These are phyloP conservation scores for Drosophila melanogaster DNA, from an alignment of 1,140 invertebrate genomes.

Conservation along the genomic window DNA sequence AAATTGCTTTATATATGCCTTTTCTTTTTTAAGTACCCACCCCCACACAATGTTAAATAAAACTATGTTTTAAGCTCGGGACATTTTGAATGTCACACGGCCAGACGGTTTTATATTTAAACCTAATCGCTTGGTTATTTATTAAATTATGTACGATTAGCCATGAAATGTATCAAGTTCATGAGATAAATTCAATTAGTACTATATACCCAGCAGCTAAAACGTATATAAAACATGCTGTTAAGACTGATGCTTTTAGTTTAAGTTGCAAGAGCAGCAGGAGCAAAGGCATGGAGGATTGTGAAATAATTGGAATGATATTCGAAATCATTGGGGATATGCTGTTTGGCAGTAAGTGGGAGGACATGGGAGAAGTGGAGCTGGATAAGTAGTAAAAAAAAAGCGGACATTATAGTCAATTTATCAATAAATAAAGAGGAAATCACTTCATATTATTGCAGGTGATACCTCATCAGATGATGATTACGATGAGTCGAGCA, in stretches of 20 bases:
- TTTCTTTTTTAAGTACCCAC: constrained; percentile 28
- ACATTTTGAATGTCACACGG: constrained; percentile 13
- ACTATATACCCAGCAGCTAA: not conserved
- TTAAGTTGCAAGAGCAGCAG: constrained; percentile 4
- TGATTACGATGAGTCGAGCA: constrained; percentile 30
- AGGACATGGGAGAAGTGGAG: constrained; percentile 48
- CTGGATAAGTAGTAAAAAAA: constrained; percentile 38
- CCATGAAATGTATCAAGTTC: constrained; percentile 51
- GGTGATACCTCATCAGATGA: constrained; percentile 36
- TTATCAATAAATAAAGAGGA: not conserved
- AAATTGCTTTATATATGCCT: constrained; percentile 19
- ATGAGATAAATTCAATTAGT: constrained; percentile 3
- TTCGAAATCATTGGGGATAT: constrained; percentile 59
- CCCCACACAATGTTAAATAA: constrained; percentile 27
- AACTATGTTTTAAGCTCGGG: constrained; percentile 40
- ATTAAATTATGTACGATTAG: constrained; percentile 57
- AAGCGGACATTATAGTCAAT: not conserved
- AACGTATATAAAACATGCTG: constrained; percentile 36
- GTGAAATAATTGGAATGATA: constrained; percentile 66
- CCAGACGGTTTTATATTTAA: constrained; percentile 12
- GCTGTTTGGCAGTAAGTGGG: constrained; percentile 67
- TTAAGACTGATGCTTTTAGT: constrained; percentile 14
- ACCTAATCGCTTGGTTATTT: constrained; percentile 50
- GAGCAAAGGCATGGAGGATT: constrained; percentile 59
- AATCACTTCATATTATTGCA: not conserved